Percentiles rank a stretch among this genome's conserved stretches.
phyloP scores from a whole-genome alignment of 2,888 invertebrate genomes.

The Bruchidius siliquastri region DNA sequence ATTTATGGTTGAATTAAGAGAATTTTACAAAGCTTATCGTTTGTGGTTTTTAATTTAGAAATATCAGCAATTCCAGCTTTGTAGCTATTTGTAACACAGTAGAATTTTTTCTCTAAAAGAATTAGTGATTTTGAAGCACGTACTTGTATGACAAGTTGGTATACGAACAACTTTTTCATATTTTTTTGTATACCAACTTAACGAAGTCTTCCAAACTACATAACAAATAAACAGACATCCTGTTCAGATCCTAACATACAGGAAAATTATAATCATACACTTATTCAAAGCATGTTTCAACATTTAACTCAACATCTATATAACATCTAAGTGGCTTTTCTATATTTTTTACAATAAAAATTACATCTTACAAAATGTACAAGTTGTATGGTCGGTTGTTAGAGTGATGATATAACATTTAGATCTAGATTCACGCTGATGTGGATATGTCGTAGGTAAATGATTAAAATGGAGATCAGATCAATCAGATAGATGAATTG shows the following conservation, averaged over 20 bases:
- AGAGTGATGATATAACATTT: not conserved
- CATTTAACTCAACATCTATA: not conserved
- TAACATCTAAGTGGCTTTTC: not conserved
- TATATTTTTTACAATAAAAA: not conserved
- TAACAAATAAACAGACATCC: not conserved
- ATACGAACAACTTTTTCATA: too few species aligned
- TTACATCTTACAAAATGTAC: not conserved
- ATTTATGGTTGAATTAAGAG: not conserved
- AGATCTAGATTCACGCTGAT: too few species aligned
- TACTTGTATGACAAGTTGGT: not conserved
- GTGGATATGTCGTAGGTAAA: too few species aligned
- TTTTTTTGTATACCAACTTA: too few species aligned
- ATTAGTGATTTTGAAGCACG: not conserved
- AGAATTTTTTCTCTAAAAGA: not conserved
- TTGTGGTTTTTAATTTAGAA: not conserved
- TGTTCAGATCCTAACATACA: not conserved
- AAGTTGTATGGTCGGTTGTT: not conserved
- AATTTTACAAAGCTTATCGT: not conserved
- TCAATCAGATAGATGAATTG: too few species aligned
- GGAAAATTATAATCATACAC: not conserved
- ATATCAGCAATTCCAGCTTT: not conserved
- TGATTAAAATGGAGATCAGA: too few species aligned
- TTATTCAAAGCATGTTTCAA: not conserved
- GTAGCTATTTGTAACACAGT: not conserved
- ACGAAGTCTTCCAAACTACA: too few species aligned